These are phyloP conservation scores for Drosophila formosana DNA, from an alignment of 2,888 invertebrate genomes.

Conservation along the genomic window DNA sequence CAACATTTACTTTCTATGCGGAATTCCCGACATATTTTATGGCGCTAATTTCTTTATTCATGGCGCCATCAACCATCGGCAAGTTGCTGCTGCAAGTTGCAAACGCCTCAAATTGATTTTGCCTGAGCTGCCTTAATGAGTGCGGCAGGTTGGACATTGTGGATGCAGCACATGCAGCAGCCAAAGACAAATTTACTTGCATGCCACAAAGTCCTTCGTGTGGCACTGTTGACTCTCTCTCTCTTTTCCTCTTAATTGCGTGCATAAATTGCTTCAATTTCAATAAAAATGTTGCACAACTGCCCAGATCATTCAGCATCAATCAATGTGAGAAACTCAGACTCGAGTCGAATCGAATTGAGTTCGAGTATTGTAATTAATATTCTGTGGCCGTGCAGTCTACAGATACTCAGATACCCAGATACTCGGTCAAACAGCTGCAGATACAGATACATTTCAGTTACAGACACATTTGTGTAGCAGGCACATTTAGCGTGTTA, in stretches of 20 bases:
- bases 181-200: slow-evolving; percentile 75
- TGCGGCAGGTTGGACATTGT: slow-evolving; percentile 46
- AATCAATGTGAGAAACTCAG: slow-evolving; percentile 72
- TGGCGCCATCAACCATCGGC: slow-evolving; percentile 43
- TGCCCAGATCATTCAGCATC: slow-evolving; percentile 43
- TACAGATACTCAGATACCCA: slow-evolving; percentile 28
- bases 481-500: slow-evolving; percentile 69
- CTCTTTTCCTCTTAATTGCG: slow-evolving; percentile 71
- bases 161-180: slow-evolving; percentile 72
- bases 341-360: slow-evolving; percentile 19
- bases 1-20: slow-evolving; percentile 53
- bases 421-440: slow-evolving; percentile 22
- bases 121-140: slow-evolving; percentile 55
- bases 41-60: slow-evolving; percentile 77
- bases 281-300: slow-evolving; percentile 77
- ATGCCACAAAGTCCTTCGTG: slow-evolving; percentile 71
- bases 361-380: slow-evolving; percentile 65
- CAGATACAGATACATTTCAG: slow-evolving; percentile 36
- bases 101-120: slow-evolving; percentile 49
- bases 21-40: slow-evolving; percentile 58
- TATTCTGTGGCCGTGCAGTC: slow-evolving; percentile 69
- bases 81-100: slow-evolving; percentile 1
- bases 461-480: slow-evolving; percentile 46
- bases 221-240: not conserved
- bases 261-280: slow-evolving; percentile 79